Percentiles rank a stretch among this genome's conserved stretches.
Conservation (phyloP, 2,888 invertebrate species). For the Allolobophora icterica region DNA sequence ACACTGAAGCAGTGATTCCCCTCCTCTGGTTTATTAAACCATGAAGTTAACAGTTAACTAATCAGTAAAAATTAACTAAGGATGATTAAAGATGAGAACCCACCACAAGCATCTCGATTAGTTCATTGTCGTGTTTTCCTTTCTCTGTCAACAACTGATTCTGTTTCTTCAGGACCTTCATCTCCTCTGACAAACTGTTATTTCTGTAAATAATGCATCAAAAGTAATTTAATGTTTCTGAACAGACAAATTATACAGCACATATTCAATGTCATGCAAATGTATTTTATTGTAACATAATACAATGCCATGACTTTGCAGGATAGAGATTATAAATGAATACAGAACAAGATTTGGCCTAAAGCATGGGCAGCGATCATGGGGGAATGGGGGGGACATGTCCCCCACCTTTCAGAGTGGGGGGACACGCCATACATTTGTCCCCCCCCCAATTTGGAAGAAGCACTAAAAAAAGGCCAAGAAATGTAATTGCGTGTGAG, state of each 20-base stretch:
- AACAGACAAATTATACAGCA: neutral
- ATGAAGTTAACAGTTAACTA: neutral
- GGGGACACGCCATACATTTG: too few relatives aligned
- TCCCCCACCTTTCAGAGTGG: too few relatives aligned
- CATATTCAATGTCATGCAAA: neutral
- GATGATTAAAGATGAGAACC: conserved; percentile 21
- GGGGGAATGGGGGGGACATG: too few relatives aligned
- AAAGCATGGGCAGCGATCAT: too few relatives aligned
- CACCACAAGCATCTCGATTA: conserved; percentile 64
- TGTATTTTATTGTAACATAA: neutral
- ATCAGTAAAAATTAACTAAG: neutral
- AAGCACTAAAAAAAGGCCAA: too few relatives aligned
- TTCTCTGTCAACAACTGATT: conserved; percentile 62
- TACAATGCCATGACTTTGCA: too few relatives aligned
- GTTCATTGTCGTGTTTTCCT: conserved; percentile 65
- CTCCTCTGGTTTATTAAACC: neutral
- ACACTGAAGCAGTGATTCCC: neutral
- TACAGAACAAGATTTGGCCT: too few relatives aligned
- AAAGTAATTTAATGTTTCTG: neutral
- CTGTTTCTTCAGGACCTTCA: conserved; percentile 61
- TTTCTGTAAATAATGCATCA: conserved; percentile 52
- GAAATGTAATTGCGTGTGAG: too few relatives aligned
- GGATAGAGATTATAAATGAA: too few relatives aligned
- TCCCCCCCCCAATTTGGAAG: too few relatives aligned
- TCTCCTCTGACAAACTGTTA: conserved; percentile 61